These are phyloP conservation scores for Leucoraja ocellata DNA, from an alignment of 2,797 vertebrate species.

Conservation along the genomic window DNA sequence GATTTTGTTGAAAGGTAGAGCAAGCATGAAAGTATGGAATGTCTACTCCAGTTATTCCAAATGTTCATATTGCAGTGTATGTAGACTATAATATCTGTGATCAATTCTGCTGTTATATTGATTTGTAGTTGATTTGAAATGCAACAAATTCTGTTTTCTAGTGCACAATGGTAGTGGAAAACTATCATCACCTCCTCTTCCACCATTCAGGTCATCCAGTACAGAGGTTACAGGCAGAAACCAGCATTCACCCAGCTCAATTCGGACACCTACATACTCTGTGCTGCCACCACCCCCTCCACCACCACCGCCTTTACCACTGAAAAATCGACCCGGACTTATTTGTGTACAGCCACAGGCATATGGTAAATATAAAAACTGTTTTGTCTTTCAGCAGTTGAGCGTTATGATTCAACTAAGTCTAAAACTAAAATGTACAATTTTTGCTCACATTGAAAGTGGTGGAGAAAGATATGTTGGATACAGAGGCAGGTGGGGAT, in stretches of 20 bases:
- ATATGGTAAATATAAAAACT: neutral
- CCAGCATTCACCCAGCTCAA: slow-evolving; percentile 60
- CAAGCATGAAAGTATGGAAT: too few species aligned
- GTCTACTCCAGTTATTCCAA: too few species aligned
- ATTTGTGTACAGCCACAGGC: neutral
- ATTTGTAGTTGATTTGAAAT: neutral
- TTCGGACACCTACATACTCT: slow-evolving; percentile 45
- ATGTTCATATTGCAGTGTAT: neutral
- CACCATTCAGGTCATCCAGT: slow-evolving; percentile 78
- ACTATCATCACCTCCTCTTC: slow-evolving; percentile 76
- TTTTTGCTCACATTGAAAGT: neutral
- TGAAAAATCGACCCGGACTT: slow-evolving; percentile 25
- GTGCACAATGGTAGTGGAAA: slow-evolving; percentile 59
- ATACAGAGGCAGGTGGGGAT: too few species aligned
- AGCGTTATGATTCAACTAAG: neutral
- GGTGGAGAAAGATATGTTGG: too few species aligned
- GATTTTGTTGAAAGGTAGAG: too few species aligned
- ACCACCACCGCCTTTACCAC: slow-evolving; percentile 31
- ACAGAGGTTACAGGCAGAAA: slow-evolving; percentile 82
- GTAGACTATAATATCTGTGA: neutral
- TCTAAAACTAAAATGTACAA: neutral
- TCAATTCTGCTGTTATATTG: neutral
- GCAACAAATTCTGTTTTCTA: slow-evolving; percentile 41
- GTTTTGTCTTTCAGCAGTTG: neutral
- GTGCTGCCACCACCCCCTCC: slow-evolving; percentile 43